These are phyloP conservation scores for Acestrorhynchus altus DNA, from an alignment of 2,797 vertebrate genomes.

Conservation along the genomic window DNA sequence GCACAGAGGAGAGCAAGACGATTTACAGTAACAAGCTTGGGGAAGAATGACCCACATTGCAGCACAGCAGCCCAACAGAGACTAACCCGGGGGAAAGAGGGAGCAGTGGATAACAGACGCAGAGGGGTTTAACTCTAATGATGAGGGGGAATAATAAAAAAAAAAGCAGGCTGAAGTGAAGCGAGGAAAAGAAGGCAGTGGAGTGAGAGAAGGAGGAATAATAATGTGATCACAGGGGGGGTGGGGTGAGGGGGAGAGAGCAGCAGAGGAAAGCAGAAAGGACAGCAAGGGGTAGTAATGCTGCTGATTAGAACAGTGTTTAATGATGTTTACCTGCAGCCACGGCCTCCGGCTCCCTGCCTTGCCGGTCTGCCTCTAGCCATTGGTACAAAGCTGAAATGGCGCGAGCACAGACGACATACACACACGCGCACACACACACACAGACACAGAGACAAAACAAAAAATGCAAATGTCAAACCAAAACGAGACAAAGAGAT, in stretches of 20 bases:
- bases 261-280: not conserved
- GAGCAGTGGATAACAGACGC: not conserved
- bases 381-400: conserved; percentile 92
- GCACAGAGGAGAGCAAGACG: not conserved
- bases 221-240: not conserved
- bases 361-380: conserved; percentile 93
- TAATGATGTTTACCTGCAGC: conserved; percentile 86
- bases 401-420: conserved; percentile 80
- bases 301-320: not conserved
- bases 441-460: conserved; percentile 65
- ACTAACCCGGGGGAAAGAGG: not conserved
- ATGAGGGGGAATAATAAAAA: not conserved
- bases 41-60: conserved; percentile 51
- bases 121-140: not conserved
- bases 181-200: not conserved
- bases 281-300: not conserved
- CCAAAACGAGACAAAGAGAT: conserved; percentile 56
- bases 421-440: conserved; percentile 52
- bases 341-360: conserved; percentile 85
- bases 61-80: conserved; percentile 12
- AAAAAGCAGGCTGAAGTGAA: not conserved
- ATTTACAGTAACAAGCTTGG: conserved; percentile 40
- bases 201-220: not conserved
- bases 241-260: not conserved
- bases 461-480: conserved; percentile 68